Evolutionary conservation across 2,797 vertebrate species (phyloP).

Genomic region (Tauraco hartlaubi): DNA sequence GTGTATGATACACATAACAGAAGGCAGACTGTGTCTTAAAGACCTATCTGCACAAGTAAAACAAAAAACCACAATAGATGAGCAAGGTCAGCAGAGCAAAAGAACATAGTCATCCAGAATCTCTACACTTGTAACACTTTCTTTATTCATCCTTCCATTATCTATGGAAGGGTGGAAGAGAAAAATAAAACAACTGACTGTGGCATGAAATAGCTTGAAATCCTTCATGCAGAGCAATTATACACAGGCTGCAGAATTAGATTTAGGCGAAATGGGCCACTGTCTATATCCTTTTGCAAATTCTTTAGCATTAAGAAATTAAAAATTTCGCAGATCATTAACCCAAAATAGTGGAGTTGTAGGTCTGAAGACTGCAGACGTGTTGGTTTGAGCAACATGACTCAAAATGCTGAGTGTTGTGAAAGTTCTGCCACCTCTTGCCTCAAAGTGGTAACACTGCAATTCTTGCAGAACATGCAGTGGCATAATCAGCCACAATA

Average conservation of each 20-base stretch:
- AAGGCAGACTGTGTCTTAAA: not conserved
- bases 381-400: not conserved
- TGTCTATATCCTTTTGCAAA: not conserved
- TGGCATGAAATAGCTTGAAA: not conserved
- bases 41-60: not conserved
- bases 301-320: not conserved
- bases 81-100: not conserved
- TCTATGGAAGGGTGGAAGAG: not conserved
- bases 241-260: not conserved
- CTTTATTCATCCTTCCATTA: not conserved
- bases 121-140: not conserved
- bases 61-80: not conserved
- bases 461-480: not conserved
- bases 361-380: not conserved
- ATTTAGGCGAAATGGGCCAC: not conserved
- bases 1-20: not conserved
- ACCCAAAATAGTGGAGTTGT: not conserved
- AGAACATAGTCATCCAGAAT: not conserved
- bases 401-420: not conserved
- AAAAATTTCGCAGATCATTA: not conserved
- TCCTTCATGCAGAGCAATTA: not conserved
- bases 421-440: not conserved
- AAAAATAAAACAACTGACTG: not conserved
- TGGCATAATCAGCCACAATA: not conserved
- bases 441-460: not conserved